Percentiles rank a stretch among this genome's conserved stretches.
Evolutionary conservation across 35 echinoderm and acorn worm species (phyloP).

Genomic region (Holothuria glaberrima): DNA sequence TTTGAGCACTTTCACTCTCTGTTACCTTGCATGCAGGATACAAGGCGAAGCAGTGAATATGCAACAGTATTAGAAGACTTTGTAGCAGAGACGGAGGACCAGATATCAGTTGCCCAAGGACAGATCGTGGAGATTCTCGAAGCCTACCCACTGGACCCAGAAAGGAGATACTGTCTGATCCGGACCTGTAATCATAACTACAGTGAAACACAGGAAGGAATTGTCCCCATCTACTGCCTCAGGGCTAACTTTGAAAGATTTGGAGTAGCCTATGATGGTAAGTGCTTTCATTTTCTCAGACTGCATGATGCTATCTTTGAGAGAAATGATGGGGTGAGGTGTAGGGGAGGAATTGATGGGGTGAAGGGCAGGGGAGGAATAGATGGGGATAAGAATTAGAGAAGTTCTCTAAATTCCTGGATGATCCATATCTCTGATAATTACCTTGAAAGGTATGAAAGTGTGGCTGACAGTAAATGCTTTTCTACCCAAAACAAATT

Average conservation of each 20-base stretch:
- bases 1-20: neutral
- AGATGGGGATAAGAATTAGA: no score
- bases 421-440: no score
- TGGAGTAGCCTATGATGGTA: conserved; percentile 26
- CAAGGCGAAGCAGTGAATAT: conserved; percentile 75
- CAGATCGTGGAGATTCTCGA: conserved; percentile 90
- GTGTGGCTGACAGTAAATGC: no score
- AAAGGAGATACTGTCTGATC: conserved; percentile 72
- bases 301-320: neutral
- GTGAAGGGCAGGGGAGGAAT: no score
- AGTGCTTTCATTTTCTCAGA: neutral
- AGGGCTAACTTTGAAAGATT: conserved; percentile 55
- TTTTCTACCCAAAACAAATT: no score
- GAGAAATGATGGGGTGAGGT: no score
- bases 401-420: no score
- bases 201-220: conserved; percentile 44
- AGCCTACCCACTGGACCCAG: conserved; percentile 57
- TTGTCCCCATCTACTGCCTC: conserved; percentile 69
- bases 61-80: conserved; percentile 87
- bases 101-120: conserved; percentile 74
- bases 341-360: no score
- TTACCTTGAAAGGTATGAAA: no score
- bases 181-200: conserved; percentile 56
- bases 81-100: conserved; percentile 54
- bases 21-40: conserved; percentile 57